phyloP scores from a whole-genome alignment of 2,888 invertebrate genomes.

The Aproaerema taeniolella region DNA sequence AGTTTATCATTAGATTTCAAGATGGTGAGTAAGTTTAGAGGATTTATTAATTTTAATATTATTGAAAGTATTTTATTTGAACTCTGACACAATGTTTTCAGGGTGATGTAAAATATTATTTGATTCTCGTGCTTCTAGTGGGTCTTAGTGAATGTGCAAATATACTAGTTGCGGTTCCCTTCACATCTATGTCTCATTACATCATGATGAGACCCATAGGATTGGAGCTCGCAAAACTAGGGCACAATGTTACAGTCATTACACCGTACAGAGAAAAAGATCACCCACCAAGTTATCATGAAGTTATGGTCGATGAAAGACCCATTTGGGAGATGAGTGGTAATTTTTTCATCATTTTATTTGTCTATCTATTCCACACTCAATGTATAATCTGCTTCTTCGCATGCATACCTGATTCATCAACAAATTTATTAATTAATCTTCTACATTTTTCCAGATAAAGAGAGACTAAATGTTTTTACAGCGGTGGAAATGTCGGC shows the following conservation, averaged over 20 bases:
- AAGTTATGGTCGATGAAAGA: slow-evolving; percentile 49
- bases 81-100: too few relatives aligned
- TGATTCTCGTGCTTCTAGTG: not conserved
- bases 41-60: too few relatives aligned
- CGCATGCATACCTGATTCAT: too few relatives aligned
- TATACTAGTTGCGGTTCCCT: slow-evolving; percentile 64
- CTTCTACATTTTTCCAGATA: slow-evolving; percentile 46
- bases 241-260: slow-evolving; percentile 72
- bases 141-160: slow-evolving; percentile 41
- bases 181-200: slow-evolving; percentile 67
- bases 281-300: slow-evolving; percentile 51
- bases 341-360: too few relatives aligned
- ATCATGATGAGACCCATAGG: slow-evolving; percentile 63
- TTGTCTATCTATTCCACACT: not conserved
- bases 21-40: too few relatives aligned
- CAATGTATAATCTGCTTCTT: too few relatives aligned
- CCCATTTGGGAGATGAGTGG: slow-evolving; percentile 60
- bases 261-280: slow-evolving; percentile 47
- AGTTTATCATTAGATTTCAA: too few relatives aligned
- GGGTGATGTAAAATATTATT: not conserved
- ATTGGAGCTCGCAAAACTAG: slow-evolving; percentile 63
- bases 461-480: slow-evolving; percentile 56
- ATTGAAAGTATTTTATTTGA: not conserved
- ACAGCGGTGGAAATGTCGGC: slow-evolving; percentile 50
- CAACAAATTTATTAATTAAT: too few relatives aligned